Percentiles rank a stretch among this genome's conserved stretches.
Evolutionary conservation across 1,140 invertebrate genomes (phyloP).

Genomic region (Anthonomus grandis): DNA sequence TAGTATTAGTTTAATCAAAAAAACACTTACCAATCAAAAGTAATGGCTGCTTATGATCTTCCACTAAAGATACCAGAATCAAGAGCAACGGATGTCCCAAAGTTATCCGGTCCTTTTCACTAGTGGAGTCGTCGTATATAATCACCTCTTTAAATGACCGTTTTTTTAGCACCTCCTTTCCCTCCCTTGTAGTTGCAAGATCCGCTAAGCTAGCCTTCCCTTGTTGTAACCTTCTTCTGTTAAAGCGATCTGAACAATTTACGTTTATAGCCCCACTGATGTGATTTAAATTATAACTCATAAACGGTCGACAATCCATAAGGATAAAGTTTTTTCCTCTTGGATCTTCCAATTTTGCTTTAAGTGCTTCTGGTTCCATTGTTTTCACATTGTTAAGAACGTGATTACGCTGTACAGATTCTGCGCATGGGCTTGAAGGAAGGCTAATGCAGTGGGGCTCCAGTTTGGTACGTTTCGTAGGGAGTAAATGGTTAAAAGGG

Average conservation of each 20-base stretch:
- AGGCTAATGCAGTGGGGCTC: slow-evolving; percentile 51
- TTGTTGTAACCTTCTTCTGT: slow-evolving; percentile 63
- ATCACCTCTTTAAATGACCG: slow-evolving; percentile 60
- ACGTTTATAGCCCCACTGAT: slow-evolving; percentile 71
- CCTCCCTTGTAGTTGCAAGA: slow-evolving; percentile 60
- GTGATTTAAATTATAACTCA: slow-evolving; percentile 69
- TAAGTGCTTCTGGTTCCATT: slow-evolving; percentile 44
- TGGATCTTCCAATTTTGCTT: slow-evolving; percentile 41
- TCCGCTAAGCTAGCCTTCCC: slow-evolving; percentile 67
- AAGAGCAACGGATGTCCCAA: slow-evolving; percentile 62
- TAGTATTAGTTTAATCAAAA: background rate
- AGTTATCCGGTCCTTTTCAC: slow-evolving; percentile 59
- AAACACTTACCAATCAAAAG: slow-evolving; percentile 66
- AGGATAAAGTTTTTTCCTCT: slow-evolving; percentile 52
- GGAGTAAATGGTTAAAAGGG: slow-evolving; percentile 27
- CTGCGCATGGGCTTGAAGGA: slow-evolving; percentile 58
- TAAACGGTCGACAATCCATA: slow-evolving; percentile 70
- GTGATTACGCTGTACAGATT: slow-evolving; percentile 55
- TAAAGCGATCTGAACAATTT: slow-evolving; percentile 72
- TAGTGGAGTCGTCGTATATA: slow-evolving; percentile 67
- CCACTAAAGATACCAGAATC: slow-evolving; percentile 64
- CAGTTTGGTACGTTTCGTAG: slow-evolving; percentile 58
- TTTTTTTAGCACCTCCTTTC: slow-evolving; percentile 62
- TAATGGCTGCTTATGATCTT: slow-evolving; percentile 67
- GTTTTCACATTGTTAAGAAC: slow-evolving; percentile 45